phyloP scores from a whole-genome alignment of 2,113 vertebrate species.

The Regulus satrapa region DNA sequence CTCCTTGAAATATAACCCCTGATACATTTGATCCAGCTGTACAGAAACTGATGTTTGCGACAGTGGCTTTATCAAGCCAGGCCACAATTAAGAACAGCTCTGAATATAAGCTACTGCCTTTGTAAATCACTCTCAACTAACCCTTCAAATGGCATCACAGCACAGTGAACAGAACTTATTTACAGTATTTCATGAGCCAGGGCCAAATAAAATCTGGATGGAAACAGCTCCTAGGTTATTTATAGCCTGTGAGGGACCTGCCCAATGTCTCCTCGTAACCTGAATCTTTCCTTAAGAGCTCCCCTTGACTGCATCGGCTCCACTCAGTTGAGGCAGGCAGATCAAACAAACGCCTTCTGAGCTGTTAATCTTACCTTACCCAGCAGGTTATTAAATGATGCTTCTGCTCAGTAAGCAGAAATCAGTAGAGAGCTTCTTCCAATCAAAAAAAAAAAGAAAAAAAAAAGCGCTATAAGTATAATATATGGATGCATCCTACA shows the following conservation, averaged over 20 bases:
- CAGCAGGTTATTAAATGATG: slow-evolving; percentile 11
- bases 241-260: slow-evolving; percentile 30
- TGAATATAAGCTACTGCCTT: slow-evolving; percentile 42
- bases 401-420: slow-evolving; percentile 9
- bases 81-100: slow-evolving; percentile 58
- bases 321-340: not conserved
- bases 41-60: slow-evolving; percentile 42
- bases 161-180: slow-evolving; percentile 14
- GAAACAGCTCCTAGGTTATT: slow-evolving; percentile 36
- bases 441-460: not conserved
- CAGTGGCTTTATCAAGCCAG: slow-evolving; percentile 60
- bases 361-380: slow-evolving; percentile 24
- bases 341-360: not conserved
- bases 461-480: not conserved
- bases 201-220: slow-evolving; percentile 21
- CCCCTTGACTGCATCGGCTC: not conserved
- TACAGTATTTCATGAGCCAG: slow-evolving; percentile 50
- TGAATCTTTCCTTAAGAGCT: slow-evolving; percentile 9
- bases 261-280: not conserved
- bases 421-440: not conserved
- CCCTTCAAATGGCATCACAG: not conserved
- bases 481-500: not conserved
- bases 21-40: slow-evolving; percentile 42
- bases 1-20: slow-evolving; percentile 50
- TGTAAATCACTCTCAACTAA: slow-evolving; percentile 41